Base-by-base conservation (phyloP, 2,797 vertebrate genomes). In the Falco peregrinus region DNA sequence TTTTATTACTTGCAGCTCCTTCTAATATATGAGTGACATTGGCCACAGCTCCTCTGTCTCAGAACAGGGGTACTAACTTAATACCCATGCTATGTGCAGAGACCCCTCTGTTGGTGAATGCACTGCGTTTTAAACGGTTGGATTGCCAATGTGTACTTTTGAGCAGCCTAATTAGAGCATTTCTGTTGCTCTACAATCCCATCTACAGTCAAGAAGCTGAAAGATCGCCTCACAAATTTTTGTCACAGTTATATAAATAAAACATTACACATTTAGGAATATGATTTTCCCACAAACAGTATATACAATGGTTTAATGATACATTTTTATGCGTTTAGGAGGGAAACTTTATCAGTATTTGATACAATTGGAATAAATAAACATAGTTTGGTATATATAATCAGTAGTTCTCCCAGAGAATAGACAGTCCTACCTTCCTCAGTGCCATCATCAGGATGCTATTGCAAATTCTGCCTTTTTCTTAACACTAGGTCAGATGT, bases 401-500 rank as follows among this genome's bases (percentile, higher is more conserved):
- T 39, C 37, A 61, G 5, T 76, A 69, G 20, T 63, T 87, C 39
- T 91, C 10, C 26, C 8, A 59, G 9, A 33, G 39, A 64, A 43
- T 18, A 25, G 33, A 17, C 16, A 47, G 8, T 54, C 13, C 11
- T 81, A 11, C 29, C 45, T 87, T 73, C 35, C 21, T 16, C 41
- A 33, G 20, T 68, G 33, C 14, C 22, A 48, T 59, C 25, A 47
- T 25, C 0, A 0, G 28, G 37, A 35, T 22, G 41, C 14, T 59
- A 5, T 77, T 71, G 39, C 22, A 88, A 84, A 84, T 68, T 45
- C 24, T 86, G 43, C 41, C 43, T 63, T 51, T 48, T 41, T 67
- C 59, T 26, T 86, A 56, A 84, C 59, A 10, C 69, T 94, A 99
- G 99, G 98, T 99, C 99, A 57, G 99, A 99, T 85, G 99, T 99